phyloP scores from a whole-genome alignment of 1,140 invertebrate species.

The Periplaneta americana region DNA sequence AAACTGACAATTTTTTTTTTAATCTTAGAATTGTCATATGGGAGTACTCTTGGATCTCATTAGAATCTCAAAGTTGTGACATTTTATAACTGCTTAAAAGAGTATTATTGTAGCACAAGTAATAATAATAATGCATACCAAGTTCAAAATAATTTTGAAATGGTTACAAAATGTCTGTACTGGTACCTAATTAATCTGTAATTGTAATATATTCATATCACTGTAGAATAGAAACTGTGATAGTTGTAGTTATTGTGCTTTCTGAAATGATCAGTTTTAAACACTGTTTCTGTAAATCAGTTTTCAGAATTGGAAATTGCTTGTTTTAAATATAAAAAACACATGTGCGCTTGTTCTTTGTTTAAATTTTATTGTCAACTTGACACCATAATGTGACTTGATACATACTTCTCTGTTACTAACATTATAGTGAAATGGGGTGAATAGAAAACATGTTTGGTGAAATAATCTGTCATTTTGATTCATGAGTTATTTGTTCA shows the following conservation, averaged over 20 bases:
- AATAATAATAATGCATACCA: too few species aligned
- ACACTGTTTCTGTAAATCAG: background rate
- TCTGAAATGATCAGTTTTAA: background rate
- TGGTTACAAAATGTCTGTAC: background rate
- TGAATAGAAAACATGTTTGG: too few species aligned
- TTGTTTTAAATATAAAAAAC: background rate
- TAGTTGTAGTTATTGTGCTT: background rate
- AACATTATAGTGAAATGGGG: too few species aligned
- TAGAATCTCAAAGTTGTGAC: too few species aligned
- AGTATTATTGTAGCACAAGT: background rate
- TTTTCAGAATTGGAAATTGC: background rate
- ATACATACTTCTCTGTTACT: too few species aligned
- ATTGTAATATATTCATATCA: background rate
- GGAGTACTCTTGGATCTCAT: too few species aligned
- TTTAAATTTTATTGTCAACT: background rate
- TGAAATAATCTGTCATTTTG: too few species aligned
- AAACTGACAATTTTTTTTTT: background rate
- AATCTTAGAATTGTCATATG: background rate
- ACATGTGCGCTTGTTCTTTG: background rate
- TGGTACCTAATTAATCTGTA: background rate
- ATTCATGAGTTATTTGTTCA: too few species aligned
- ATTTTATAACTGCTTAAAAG: background rate
- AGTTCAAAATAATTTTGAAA: background rate
- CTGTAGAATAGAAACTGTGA: background rate
- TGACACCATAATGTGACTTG: too few species aligned